Evolutionary conservation across 2,888 invertebrate species (phyloP).

Genomic region (Platynereis dumerilii): DNA sequence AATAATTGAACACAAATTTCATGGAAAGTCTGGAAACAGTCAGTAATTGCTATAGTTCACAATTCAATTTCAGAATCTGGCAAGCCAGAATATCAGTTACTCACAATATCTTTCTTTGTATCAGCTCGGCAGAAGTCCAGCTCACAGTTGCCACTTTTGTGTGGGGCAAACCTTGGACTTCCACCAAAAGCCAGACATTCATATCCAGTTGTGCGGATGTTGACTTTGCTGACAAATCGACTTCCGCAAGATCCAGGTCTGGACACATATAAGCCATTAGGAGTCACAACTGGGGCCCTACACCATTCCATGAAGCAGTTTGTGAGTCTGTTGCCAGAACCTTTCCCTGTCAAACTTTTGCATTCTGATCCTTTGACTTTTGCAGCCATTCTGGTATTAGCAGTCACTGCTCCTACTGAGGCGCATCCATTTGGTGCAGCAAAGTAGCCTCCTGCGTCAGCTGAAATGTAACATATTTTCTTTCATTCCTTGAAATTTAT

Average conservation of each 20-base stretch:
- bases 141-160: conserved; percentile 6
- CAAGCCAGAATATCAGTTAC: no score
- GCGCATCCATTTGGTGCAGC: background rate
- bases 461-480: no score
- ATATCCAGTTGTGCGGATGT: conserved; percentile 5
- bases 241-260: background rate
- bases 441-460: background rate
- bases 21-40: no score
- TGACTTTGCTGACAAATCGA: background rate
- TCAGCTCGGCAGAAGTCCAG: conserved; percentile 15
- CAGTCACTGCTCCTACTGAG: background rate
- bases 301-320: conserved; percentile 2
- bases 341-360: no score
- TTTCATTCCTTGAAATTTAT: no score
- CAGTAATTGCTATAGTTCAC: no score
- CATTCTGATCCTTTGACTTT: no score
- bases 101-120: background rate
- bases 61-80: no score
- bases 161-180: background rate
- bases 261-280: background rate
- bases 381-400: no score
- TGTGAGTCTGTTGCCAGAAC: no score
- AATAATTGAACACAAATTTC: no score
- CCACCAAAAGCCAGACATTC: conserved; percentile 21
- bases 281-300: background rate